Base-by-base conservation (phyloP, 1,140 invertebrate species). In the Zaprionus vittiger region DNA sequence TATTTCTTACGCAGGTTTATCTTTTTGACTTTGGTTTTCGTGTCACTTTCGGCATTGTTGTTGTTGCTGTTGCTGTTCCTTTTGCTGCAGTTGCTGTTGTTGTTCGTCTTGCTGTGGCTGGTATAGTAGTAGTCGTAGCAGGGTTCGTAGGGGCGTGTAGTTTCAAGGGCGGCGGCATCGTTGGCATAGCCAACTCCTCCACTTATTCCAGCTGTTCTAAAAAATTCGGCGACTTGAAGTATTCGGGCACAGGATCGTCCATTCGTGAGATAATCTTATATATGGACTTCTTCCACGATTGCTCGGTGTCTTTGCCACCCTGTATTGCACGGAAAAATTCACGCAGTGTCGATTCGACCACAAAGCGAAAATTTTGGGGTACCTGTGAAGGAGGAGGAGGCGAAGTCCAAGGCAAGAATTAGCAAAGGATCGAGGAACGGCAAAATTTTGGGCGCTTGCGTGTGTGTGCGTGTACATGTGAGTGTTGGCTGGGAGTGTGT, bases 281-380 rank as follows among this genome's bases (percentile, higher is more conserved):
- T 94, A 99, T 99, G 80, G 98, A 97, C 93, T 99, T 99, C 95
- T 99, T 99, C 99, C 99, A 99, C 75, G 98, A 99, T 92, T 99
- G 99, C 93, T 99, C 99, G 26, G 96, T 94, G 94, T 99, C 99
- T 94, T 99, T 99, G 73, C 97, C 98, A 86, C 96, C 95, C 93
- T 98, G 96, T 86, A 99, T 98, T 70, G 99, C 97, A 93, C 98
- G 97, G 96, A 98, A 99, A 95, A 99, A 99, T 94, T 99, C 99
- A 71, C 97, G 95, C 69, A 99, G 94, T 55, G 99, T 99, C 93
- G 99, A 97, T 93, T 99, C 98, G 38, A 99, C 97, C 38, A 99
- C 98, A 93, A 96, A 97, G 93, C 98, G 96, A 94, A 99, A 99
- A 94, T 98, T 98, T 80, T 97, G 96, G 59, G 99, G 99, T 81